Conservation (phyloP, 2,888 invertebrate species). For the Escarpia spicata region DNA sequence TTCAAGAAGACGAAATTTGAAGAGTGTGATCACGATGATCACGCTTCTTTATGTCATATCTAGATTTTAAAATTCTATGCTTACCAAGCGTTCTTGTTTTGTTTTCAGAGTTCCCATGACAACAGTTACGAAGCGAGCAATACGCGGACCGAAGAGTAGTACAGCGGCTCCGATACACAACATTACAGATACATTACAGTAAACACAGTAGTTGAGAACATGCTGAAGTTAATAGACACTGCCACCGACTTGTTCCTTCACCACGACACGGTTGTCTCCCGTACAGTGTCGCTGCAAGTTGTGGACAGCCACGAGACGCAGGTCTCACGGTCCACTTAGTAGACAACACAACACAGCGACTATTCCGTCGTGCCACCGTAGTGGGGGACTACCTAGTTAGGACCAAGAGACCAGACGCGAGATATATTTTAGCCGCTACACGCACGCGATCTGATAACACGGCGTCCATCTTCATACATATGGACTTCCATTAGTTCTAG, state of each 20-base stretch:
- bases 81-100: background rate
- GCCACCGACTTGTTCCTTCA: background rate
- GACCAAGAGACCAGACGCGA: constrained; percentile 10
- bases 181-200: background rate
- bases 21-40: background rate
- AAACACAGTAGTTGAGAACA: background rate
- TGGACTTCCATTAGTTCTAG: background rate
- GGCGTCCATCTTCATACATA: background rate
- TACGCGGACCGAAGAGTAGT: background rate
- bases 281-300: background rate
- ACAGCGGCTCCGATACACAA: background rate
- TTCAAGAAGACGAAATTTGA: background rate
- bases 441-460: background rate
- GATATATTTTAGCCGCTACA: constrained; percentile 16
- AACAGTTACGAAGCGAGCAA: background rate
- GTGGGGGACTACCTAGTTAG: background rate
- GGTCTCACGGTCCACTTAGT: background rate
- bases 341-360: background rate
- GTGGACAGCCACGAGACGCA: background rate
- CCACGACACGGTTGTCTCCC: too few species aligned
- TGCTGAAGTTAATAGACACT: background rate
- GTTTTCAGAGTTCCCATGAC: constrained; percentile 10
- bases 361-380: background rate
- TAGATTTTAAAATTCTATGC: background rate
- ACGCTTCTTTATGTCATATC: background rate